Evolutionary conservation across 1,140 invertebrate species (phyloP), one percentile per base, ranked within the genome.

Genomic region (Stenopsyche tienmushanensis): DNA sequence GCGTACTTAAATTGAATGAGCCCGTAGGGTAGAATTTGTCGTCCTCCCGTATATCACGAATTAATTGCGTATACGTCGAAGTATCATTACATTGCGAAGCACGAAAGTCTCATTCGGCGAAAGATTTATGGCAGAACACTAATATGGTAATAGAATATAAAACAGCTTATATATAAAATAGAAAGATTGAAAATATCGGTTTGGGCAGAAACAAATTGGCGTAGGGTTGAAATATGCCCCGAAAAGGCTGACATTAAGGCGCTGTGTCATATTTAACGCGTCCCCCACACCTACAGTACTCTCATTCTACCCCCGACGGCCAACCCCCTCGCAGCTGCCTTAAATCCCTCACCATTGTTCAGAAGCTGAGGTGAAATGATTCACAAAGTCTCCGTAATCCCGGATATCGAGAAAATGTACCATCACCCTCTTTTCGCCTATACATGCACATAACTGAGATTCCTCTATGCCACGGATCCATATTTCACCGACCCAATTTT

Each of bases 391-490:
- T 13, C 3, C 50, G 20, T 53, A 53, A 53, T 53, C 50, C 50
- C 23, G 50, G 50, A 53, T 53, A 53, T 53, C 50, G 50, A 26
- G 50, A 23, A 53, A 53, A 53, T 53, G 50, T 53, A 53, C 50
- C 50, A 29, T 25, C 24, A 29, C 25, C 47, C 21, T 29, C 3
- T 23, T 24, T 7, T 24, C 24, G 5, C 50, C 49, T 41, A 10
- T 26, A 23, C 13, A 5, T 20, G n/a, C 34, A 39, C 53, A 55
- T 53, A 23, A 18, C 50, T n/a, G 50, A 53, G 50, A 53, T 53
- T 53, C 23, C 24, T 23, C 18, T 25, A 24, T 7, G 13, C 23
- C 18, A 23, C 29, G 29, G 29, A 34, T 55, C 54, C 54, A 53
- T 53, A 53, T 53, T 53, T 53, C 50, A 53, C 50, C 21, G 50